phyloP scores from a whole-genome alignment of 2,888 invertebrate genomes.

The Polymixis lichenea region DNA sequence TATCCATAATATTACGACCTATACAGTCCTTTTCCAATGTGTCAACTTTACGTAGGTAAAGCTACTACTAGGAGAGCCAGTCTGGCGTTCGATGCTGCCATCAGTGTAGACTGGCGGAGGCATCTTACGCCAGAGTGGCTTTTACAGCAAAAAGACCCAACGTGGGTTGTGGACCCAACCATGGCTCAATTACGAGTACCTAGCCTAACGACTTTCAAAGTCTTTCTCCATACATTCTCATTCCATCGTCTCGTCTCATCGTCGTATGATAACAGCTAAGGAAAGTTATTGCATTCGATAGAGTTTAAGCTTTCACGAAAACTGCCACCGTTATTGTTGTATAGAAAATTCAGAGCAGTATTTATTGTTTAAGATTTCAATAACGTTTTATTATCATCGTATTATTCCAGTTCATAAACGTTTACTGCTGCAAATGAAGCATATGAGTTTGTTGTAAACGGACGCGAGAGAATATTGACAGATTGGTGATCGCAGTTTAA shows the following conservation, averaged over 20 bases:
- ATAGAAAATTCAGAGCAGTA: background rate
- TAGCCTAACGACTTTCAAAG: too few species aligned
- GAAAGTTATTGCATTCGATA: background rate
- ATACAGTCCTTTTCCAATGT: background rate
- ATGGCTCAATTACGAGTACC: background rate
- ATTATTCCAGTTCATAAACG: background rate
- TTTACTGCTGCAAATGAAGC: conserved; percentile 3
- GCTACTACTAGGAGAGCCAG: too few species aligned
- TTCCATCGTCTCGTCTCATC: background rate
- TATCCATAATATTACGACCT: background rate
- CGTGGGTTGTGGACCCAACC: background rate
- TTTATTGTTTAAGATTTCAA: background rate
- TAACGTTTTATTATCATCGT: background rate
- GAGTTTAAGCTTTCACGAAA: background rate
- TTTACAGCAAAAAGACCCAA: background rate
- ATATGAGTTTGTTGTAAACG: background rate
- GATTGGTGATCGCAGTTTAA: conserved; percentile 2
- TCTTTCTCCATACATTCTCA: background rate
- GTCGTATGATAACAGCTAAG: background rate
- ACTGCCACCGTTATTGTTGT: too few species aligned
- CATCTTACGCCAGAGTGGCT: background rate
- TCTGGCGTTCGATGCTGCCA: too few species aligned
- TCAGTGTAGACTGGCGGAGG: background rate
- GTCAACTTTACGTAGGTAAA: background rate
- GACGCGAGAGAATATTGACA: background rate